Percentiles rank a stretch among this genome's conserved stretches.
Evolutionary conservation across 2,888 invertebrate species (phyloP).

Genomic region (Neuroscelio doddi): DNA sequence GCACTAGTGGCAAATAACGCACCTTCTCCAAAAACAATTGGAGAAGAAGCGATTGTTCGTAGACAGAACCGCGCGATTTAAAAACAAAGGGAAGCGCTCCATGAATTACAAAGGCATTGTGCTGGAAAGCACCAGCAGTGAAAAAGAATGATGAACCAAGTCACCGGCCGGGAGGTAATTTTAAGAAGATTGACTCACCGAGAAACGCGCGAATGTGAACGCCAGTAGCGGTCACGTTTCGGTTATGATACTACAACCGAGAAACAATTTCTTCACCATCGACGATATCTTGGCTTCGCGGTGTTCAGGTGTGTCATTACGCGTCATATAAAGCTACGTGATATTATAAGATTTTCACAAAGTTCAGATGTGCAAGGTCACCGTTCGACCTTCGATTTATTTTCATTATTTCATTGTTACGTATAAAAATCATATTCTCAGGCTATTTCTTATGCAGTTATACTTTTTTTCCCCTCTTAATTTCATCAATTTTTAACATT

Average conservation of each 20-base stretch:
- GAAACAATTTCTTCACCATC: slow-evolving; percentile 49
- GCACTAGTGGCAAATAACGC: too few species aligned
- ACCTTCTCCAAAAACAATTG: too few species aligned
- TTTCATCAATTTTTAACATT: too few species aligned
- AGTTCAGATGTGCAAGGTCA: slow-evolving; percentile 25
- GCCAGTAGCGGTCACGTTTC: slow-evolving; percentile 57
- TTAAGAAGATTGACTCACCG: slow-evolving; percentile 35
- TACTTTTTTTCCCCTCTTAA: too few species aligned
- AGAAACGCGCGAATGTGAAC: slow-evolving; percentile 37
- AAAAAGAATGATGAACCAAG: slow-evolving; percentile 12
- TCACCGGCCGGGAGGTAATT: slow-evolving; percentile 43
- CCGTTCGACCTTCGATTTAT: slow-evolving; percentile 17
- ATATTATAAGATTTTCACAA: slow-evolving; percentile 31
- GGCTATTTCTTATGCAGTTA: too few species aligned
- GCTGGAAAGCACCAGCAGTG: not conserved
- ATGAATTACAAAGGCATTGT: not conserved
- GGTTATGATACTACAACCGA: slow-evolving; percentile 45
- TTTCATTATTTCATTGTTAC: slow-evolving; percentile 11
- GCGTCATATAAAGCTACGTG: slow-evolving; percentile 38
- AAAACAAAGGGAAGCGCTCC: not conserved
- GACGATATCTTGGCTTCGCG: slow-evolving; percentile 30
- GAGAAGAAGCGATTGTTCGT: too few species aligned
- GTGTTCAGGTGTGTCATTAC: slow-evolving; percentile 40
- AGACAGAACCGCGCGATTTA: too few species aligned
- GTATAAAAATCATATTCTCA: too few species aligned